A percentile compares a stretch with the other conserved stretches of the same genome.
Conservation (phyloP, 1,140 invertebrate species). For the Euschistus heros region DNA sequence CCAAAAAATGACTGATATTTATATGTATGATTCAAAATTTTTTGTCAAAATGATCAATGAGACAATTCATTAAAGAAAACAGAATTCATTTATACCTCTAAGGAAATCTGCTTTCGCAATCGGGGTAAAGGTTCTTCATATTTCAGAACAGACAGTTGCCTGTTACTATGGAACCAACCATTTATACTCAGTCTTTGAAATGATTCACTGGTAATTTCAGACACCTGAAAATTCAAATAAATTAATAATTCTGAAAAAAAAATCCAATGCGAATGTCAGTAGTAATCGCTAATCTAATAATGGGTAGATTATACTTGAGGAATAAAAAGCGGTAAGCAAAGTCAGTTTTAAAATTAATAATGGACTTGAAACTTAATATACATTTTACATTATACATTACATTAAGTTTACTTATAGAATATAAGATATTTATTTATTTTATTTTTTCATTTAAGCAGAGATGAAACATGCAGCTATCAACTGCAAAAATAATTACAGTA, state of each 20-base stretch:
- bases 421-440: too few relatives aligned
- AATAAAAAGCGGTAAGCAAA: too few relatives aligned
- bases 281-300: not conserved
- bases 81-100: slow-evolving; percentile 4
- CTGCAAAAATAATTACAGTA: too few relatives aligned
- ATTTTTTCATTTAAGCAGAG: too few relatives aligned
- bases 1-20: too few relatives aligned
- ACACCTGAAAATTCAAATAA: slow-evolving; percentile 24
- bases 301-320: too few relatives aligned
- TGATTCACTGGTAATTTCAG: slow-evolving; percentile 25
- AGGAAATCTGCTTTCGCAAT: not conserved
- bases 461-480: too few relatives aligned
- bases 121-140: slow-evolving; percentile 17
- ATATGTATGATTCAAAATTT: too few relatives aligned
- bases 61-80: not conserved
- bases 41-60: not conserved
- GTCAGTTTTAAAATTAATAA: too few relatives aligned
- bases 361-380: too few relatives aligned
- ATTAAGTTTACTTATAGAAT: too few relatives aligned
- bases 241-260: not conserved
- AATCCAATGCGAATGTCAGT: not conserved
- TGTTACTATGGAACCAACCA: slow-evolving; percentile 31
- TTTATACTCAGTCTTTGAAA: slow-evolving; percentile 28
- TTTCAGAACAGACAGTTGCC: not conserved
- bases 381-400: too few relatives aligned